Percentiles rank a stretch among this genome's conserved stretches.
phyloP scores from a whole-genome alignment of 1,140 invertebrate genomes.

The Hermatobates lingyangjiaoensis region DNA sequence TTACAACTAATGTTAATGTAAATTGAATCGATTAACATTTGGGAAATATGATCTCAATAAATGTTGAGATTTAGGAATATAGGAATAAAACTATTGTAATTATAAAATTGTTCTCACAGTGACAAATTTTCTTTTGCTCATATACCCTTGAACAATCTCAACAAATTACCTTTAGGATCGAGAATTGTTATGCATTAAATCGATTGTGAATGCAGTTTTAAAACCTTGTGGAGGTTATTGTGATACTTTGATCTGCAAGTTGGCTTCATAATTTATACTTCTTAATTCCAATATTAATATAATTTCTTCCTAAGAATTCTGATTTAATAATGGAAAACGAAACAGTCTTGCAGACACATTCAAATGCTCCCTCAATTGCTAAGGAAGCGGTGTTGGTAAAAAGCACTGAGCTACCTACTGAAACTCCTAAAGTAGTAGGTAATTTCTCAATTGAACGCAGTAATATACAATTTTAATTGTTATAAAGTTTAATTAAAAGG shows the following conservation, averaged over 20 bases:
- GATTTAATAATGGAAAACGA: background rate
- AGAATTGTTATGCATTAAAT: background rate
- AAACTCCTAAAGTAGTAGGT: conserved; percentile 42
- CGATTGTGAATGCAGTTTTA: no score
- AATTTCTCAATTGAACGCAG: background rate
- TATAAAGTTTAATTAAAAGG: background rate
- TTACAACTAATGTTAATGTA: no score
- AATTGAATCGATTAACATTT: no score
- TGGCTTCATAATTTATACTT: background rate
- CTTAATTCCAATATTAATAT: background rate
- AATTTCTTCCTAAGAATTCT: background rate
- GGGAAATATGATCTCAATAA: no score
- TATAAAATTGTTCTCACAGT: background rate
- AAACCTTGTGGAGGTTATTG: background rate
- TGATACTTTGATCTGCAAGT: background rate
- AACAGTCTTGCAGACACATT: background rate
- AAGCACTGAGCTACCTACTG: conserved; percentile 37
- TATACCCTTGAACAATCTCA: background rate
- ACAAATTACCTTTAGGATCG: background rate
- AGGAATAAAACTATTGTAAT: no score
- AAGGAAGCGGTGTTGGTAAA: conserved; percentile 44
- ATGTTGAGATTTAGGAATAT: no score
- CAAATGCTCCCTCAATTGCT: conserved; percentile 1
- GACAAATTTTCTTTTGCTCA: no score
- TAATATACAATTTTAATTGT: background rate